A percentile compares a stretch with the other conserved stretches of the same genome.
These are phyloP conservation scores for Stegodyphus mimosarum DNA, from an alignment of 1,140 invertebrate species.

Conservation along the genomic window DNA sequence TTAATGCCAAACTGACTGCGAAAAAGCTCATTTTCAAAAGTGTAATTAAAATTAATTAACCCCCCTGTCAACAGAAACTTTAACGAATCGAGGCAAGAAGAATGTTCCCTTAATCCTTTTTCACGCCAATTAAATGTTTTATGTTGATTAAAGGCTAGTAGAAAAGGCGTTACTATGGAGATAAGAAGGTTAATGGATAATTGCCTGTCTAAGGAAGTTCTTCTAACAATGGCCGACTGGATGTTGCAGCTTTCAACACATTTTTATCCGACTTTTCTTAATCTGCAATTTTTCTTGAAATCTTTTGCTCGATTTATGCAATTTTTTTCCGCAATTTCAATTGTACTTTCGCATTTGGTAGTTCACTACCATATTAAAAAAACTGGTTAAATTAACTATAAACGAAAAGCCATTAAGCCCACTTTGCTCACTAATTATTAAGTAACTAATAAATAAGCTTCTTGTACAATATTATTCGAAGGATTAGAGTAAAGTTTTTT, in stretches of 20 bases:
- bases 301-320: too few species aligned
- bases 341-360: too few species aligned
- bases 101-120: constrained; percentile 28
- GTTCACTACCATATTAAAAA: too few species aligned
- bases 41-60: constrained; percentile 42
- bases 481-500: too few species aligned
- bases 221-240: background rate
- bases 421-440: too few species aligned
- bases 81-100: background rate
- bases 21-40: background rate
- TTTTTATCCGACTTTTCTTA: background rate
- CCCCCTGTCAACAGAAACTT: background rate
- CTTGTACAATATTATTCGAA: too few species aligned
- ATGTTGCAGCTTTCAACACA: background rate
- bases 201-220: background rate
- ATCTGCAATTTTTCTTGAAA: background rate
- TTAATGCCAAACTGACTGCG: too few species aligned
- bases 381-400: too few species aligned
- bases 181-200: background rate
- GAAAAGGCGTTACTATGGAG: background rate
- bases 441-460: too few species aligned
- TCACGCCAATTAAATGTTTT: constrained; percentile 15
- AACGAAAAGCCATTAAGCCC: too few species aligned
- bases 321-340: too few species aligned
- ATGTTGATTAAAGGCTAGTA: background rate